Conservation (phyloP, 2,888 invertebrate genomes). For the Rotaria socialis region DNA sequence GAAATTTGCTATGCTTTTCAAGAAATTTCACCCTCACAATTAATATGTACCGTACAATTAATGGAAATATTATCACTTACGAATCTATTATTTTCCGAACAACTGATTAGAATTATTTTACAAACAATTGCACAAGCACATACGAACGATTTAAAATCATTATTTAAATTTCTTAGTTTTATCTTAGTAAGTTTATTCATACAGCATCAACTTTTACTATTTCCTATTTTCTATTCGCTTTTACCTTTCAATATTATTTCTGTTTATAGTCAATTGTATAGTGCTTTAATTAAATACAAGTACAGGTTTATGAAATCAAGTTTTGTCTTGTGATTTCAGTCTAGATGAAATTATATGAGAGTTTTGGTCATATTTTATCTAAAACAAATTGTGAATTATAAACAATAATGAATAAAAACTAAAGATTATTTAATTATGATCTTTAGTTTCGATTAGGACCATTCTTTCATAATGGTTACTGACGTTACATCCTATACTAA, state of each 20-base stretch:
- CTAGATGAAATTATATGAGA: no score
- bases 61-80: not conserved
- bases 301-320: no score
- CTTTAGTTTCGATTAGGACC: not conserved
- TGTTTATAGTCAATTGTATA: no score
- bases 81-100: not conserved
- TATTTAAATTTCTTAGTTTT: constrained; percentile 53
- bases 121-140: constrained; percentile 9
- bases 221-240: no score
- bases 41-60: not conserved
- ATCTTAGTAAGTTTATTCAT: constrained; percentile 54
- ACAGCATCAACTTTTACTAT: not conserved
- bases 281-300: no score
- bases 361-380: no score
- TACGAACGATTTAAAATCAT: constrained; percentile 12
- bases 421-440: not conserved
- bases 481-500: no score
- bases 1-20: not conserved
- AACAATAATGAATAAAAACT: not conserved
- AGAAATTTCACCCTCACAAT: not conserved
- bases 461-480: no score
- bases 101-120: constrained; percentile 25
- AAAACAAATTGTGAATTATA: no score
- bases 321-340: no score
- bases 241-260: no score